Percentiles rank a stretch among this genome's conserved stretches.
These are phyloP conservation scores for Andrena trimmerana DNA, from an alignment of 2,888 invertebrate genomes.

Conservation along the genomic window DNA sequence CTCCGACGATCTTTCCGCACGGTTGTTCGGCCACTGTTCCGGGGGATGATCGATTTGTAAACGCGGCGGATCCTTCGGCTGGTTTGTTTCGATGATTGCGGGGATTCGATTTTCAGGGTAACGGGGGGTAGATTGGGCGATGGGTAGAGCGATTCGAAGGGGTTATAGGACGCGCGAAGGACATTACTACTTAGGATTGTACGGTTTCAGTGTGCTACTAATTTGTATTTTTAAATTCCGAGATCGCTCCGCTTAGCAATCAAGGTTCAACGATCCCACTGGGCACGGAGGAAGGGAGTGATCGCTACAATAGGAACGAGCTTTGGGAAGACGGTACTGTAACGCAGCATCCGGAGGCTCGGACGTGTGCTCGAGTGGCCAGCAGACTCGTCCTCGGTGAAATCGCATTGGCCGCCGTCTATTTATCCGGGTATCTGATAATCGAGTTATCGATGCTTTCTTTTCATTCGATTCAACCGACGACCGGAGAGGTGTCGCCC, in stretches of 20 bases:
- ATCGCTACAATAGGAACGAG: constrained; percentile 42
- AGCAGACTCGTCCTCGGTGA: constrained; percentile 45
- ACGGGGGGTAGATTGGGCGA: too few relatives aligned
- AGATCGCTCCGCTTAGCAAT: too few relatives aligned
- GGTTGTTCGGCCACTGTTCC: constrained; percentile 20
- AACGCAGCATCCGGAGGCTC: constrained; percentile 45
- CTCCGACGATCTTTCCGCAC: constrained; percentile 28
- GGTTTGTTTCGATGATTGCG: constrained; percentile 21
- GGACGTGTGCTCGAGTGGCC: constrained; percentile 29
- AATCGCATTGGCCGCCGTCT: constrained; percentile 68
- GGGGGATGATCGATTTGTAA: not conserved
- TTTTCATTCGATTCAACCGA: constrained; percentile 81
- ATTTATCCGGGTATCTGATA: constrained; percentile 80
- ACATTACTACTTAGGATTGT: too few relatives aligned
- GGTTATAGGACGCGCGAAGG: too few relatives aligned
- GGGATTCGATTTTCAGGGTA: not conserved
- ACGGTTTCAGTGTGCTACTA: too few relatives aligned
- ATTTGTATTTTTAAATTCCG: too few relatives aligned
- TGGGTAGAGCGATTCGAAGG: too few relatives aligned
- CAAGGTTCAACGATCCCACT: not conserved
- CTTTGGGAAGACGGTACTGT: constrained; percentile 33
- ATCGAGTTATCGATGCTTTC: constrained; percentile 82
- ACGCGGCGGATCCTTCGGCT: not conserved
- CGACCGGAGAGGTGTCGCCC: constrained; percentile 52
- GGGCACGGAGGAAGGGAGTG: not conserved